These are phyloP conservation scores for Arge pagana DNA, from an alignment of 2,888 invertebrate genomes.

Conservation along the genomic window DNA sequence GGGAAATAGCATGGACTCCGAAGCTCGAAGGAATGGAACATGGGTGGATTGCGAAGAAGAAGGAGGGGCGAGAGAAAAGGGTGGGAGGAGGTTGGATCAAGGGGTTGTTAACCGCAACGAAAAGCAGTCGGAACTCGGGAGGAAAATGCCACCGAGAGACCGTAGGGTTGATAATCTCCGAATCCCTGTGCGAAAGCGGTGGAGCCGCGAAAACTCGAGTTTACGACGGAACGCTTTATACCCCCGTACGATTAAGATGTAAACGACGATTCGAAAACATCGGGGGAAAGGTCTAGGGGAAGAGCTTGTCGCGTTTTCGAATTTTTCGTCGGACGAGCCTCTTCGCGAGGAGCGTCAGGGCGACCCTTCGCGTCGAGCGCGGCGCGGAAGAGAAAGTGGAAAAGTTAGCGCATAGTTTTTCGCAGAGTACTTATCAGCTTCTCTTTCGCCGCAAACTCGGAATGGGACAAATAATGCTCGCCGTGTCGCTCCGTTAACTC, in stretches of 20 bases:
- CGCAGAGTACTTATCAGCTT: not conserved
- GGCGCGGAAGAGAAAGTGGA: not conserved
- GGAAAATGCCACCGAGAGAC: too few species aligned
- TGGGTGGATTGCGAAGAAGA: too few species aligned
- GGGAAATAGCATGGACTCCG: too few species aligned
- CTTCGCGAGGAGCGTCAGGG: too few species aligned
- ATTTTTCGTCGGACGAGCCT: too few species aligned
- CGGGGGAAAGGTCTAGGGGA: not conserved
- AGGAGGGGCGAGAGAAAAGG: not conserved
- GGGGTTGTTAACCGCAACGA: conserved; percentile 12
- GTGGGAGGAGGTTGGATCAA: not conserved
- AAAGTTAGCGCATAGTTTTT: not conserved
- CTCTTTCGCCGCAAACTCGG: too few species aligned
- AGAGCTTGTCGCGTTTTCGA: too few species aligned
- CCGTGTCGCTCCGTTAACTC: conserved; percentile 15
- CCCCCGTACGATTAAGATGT: not conserved
- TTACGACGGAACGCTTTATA: not conserved
- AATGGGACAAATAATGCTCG: too few species aligned
- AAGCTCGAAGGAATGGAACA: too few species aligned
- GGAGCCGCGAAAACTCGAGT: too few species aligned
- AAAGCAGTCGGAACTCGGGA: too few species aligned
- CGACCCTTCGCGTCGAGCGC: too few species aligned
- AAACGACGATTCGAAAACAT: not conserved
- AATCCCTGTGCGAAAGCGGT: conserved; percentile 2
- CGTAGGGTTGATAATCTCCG: not conserved